phyloP scores from a whole-genome alignment of 2,113 vertebrate genomes.

The Phocoena sinus region DNA sequence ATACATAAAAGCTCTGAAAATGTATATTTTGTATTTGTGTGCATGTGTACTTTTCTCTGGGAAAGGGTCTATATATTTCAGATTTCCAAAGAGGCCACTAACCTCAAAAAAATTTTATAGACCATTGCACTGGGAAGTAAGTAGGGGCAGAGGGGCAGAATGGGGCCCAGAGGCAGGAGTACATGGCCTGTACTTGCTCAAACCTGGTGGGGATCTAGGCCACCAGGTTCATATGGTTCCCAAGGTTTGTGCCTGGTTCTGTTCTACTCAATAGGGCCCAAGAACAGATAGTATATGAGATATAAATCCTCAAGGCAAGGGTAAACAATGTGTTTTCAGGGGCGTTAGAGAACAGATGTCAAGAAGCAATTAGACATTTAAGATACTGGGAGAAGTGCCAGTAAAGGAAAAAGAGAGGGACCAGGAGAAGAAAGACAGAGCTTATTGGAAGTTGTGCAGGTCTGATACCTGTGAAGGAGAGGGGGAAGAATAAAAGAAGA shows the following conservation, averaged over 20 bases:
- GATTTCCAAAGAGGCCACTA: background rate
- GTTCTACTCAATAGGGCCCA: background rate
- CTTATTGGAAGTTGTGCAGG: background rate
- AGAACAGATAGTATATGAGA: background rate
- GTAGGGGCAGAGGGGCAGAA: background rate
- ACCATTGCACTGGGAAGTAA: background rate
- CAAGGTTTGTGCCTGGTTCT: background rate
- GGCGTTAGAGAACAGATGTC: background rate
- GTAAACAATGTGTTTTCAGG: background rate
- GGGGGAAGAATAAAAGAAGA: background rate
- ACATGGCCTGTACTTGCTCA: background rate
- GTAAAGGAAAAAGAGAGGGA: background rate
- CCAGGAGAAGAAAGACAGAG: background rate
- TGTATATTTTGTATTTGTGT: background rate
- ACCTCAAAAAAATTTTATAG: background rate
- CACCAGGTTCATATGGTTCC: background rate
- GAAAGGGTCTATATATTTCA: background rate
- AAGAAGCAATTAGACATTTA: background rate
- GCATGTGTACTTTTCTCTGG: background rate
- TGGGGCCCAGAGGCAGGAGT: background rate
- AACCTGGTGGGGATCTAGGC: background rate
- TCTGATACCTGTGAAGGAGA: background rate
- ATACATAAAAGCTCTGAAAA: background rate
- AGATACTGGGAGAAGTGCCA: background rate
- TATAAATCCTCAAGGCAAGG: background rate